Evolutionary conservation across 2,113 vertebrate genomes (phyloP).

Genomic region (Raja brachyura): DNA sequence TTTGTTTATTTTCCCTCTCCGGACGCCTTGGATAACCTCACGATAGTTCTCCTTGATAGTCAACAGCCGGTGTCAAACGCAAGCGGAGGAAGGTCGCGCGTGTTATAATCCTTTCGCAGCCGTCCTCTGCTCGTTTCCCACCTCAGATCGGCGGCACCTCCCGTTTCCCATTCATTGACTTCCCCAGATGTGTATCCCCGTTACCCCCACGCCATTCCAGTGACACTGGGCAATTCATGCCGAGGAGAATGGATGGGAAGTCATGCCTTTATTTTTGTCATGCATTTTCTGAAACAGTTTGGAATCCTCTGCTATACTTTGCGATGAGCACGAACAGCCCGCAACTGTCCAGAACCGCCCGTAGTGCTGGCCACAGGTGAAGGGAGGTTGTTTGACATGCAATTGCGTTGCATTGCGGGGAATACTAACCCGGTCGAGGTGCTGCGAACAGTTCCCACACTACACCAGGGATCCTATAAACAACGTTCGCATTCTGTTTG

Average conservation of each 20-base stretch:
- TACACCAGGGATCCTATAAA: neutral
- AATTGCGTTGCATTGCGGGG: constrained; percentile 29
- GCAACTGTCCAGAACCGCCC: neutral
- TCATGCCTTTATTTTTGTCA: too few species aligned
- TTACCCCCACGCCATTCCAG: neutral
- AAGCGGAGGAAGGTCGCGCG: neutral
- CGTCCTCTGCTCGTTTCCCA: neutral
- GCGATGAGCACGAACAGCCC: neutral
- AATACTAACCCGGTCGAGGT: neutral
- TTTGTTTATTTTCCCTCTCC: neutral
- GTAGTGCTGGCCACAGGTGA: neutral
- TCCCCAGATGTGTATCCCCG: neutral
- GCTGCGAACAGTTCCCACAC: neutral
- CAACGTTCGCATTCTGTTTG: neutral
- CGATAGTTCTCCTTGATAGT: neutral
- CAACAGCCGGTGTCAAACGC: neutral
- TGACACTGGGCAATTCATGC: neutral
- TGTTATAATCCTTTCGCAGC: neutral
- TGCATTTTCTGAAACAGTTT: neutral
- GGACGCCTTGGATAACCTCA: neutral
- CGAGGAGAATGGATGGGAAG: too few species aligned
- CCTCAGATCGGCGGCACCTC: neutral
- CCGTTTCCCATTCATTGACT: neutral
- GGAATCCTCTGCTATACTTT: neutral
- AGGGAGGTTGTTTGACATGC: neutral